Percentiles rank a stretch among this genome's conserved stretches.
Conservation (phyloP, 1,140 invertebrate species). For the Zaprionus camerounensis region DNA sequence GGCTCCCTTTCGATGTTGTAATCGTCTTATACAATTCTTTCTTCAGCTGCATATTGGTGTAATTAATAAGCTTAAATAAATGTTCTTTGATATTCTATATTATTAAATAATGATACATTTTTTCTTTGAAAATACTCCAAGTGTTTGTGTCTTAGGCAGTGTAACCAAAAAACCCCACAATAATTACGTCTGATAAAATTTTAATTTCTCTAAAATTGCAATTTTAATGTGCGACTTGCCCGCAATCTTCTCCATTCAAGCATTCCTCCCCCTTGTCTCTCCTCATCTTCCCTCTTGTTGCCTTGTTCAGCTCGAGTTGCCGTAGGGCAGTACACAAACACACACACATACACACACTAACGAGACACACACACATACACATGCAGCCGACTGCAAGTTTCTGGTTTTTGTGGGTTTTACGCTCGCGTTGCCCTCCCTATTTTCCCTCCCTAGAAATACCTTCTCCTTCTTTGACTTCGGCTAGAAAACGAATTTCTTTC, state of each 20-base stretch:
- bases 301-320: constrained; percentile 7
- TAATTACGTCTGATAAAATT: constrained; percentile 60
- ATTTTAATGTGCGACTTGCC: constrained; percentile 67
- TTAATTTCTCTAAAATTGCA: constrained; percentile 73
- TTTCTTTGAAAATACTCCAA: background rate
- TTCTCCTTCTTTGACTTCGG: constrained; percentile 43
- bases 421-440: constrained; percentile 4
- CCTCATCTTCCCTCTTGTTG: background rate
- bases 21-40: background rate
- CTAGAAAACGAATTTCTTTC: constrained; percentile 66
- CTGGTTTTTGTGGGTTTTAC: constrained; percentile 42
- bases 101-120: background rate
- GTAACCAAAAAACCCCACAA: background rate
- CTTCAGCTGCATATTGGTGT: background rate
- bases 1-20: background rate
- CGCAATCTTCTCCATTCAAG: constrained; percentile 28
- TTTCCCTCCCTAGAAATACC: background rate
- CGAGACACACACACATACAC: constrained; percentile 9
- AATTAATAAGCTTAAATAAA: background rate
- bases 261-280: constrained; percentile 4
- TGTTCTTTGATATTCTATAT: background rate
- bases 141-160: background rate
- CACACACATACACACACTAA: background rate
- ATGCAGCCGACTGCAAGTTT: constrained; percentile 35
- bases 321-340: constrained; percentile 9